Evolutionary conservation across 2,888 invertebrate species (phyloP).

Genomic region (Torymus aiolomorphi): DNA sequence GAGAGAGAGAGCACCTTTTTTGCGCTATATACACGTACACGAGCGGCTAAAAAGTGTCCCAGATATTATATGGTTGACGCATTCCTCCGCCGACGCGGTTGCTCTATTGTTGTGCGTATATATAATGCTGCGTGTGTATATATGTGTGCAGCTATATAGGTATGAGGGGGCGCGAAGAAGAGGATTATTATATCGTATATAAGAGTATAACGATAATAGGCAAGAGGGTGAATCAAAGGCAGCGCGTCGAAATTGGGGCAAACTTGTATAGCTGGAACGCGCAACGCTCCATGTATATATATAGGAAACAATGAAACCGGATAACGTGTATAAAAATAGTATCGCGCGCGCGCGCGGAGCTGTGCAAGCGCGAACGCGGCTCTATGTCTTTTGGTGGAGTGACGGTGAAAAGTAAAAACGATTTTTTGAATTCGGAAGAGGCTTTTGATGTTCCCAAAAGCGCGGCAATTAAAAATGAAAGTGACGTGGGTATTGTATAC

Average conservation of each 20-base stretch:
- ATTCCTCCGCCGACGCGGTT: background rate
- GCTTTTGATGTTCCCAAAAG: too few relatives aligned
- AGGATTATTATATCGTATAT: too few relatives aligned
- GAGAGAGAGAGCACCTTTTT: background rate
- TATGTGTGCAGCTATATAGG: too few relatives aligned
- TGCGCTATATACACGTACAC: background rate
- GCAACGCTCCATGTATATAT: background rate
- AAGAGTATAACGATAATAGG: too few relatives aligned
- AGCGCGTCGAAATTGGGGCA: conserved; percentile 35
- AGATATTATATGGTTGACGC: conserved; percentile 16
- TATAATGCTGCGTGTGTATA: too few relatives aligned
- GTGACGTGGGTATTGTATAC: too few relatives aligned
- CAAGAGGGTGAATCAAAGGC: conserved; percentile 29
- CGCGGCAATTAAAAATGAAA: too few relatives aligned
- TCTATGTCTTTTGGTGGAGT: background rate
- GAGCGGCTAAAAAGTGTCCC: conserved; percentile 21
- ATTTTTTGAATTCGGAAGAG: too few relatives aligned
- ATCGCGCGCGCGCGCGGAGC: background rate
- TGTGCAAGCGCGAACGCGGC: background rate
- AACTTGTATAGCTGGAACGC: conserved; percentile 36
- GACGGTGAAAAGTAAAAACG: background rate
- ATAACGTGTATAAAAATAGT: conserved; percentile 45
- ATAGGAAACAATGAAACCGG: conserved; percentile 36
- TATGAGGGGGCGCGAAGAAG: too few relatives aligned
- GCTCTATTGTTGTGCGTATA: background rate